Evolutionary conservation across 2,888 invertebrate species (phyloP).

Genomic region (Eueremaeus valkanovi): DNA sequence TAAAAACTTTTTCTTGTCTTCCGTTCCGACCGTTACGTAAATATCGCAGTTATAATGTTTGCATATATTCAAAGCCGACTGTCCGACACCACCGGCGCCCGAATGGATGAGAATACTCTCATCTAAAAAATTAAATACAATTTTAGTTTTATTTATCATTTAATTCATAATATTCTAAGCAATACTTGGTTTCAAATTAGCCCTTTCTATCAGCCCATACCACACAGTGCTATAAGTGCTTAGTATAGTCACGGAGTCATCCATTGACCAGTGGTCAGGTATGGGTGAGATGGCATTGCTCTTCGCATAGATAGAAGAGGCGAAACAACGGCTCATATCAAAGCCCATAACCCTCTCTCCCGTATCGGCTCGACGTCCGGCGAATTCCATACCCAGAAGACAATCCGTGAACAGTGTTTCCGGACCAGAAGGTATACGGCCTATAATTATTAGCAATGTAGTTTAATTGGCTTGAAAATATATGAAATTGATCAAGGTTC

Average conservation of each 20-base stretch:
- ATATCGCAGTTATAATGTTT: constrained; percentile 81
- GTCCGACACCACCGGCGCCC: constrained; percentile 92
- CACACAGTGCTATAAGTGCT: constrained; percentile 83
- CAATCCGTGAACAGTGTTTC: constrained; percentile 72
- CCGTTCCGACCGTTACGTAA: constrained; percentile 76
- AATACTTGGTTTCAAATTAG: constrained; percentile 64
- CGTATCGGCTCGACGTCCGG: constrained; percentile 62
- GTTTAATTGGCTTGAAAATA: background rate
- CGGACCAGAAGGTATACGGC: constrained; percentile 70
- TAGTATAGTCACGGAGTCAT: constrained; percentile 88
- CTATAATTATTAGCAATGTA: too few species aligned
- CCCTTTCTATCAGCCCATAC: constrained; percentile 83
- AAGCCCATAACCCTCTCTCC: constrained; percentile 86
- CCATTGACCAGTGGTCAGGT: constrained; percentile 77
- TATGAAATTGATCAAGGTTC: background rate
- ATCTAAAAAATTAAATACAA: constrained; percentile 57
- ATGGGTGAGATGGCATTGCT: constrained; percentile 59
- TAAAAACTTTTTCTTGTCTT: constrained; percentile 80
- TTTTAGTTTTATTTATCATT: too few species aligned
- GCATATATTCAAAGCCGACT: constrained; percentile 91
- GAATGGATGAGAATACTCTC: constrained; percentile 89
- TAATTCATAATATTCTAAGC: too few species aligned
- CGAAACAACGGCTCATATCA: constrained; percentile 82
- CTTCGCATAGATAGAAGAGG: constrained; percentile 73
- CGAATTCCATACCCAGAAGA: constrained; percentile 84